phyloP scores from a whole-genome alignment of 2,888 invertebrate genomes.

The Diplazon laetatorius region DNA sequence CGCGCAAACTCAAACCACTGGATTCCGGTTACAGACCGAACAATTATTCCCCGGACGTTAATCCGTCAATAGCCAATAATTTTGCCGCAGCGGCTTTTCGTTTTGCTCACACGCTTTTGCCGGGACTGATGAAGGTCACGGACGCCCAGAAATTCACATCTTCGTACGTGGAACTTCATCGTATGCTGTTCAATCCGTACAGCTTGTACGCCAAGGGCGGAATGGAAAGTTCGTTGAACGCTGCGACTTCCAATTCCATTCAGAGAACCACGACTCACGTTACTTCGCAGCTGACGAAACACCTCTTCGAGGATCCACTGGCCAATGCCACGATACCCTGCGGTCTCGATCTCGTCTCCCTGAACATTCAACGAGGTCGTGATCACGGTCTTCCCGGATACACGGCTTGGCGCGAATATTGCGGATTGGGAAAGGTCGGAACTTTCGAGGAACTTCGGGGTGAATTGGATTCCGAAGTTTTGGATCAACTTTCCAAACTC shows the following conservation, averaged over 20 bases:
- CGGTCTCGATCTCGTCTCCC: conserved; percentile 92
- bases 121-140: conserved; percentile 89
- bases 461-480: conserved; percentile 87
- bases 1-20: conserved; percentile 82
- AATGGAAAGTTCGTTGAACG: conserved; percentile 86
- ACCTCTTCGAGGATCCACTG: conserved; percentile 86
- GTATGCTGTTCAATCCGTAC: conserved; percentile 92
- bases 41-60: conserved; percentile 86
- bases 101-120: conserved; percentile 94
- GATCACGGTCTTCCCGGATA: conserved; percentile 94
- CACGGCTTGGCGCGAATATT: conserved; percentile 89
- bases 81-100: conserved; percentile 94
- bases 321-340: conserved; percentile 83
- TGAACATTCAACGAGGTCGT: conserved; percentile 94
- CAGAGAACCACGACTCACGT: conserved; percentile 80
- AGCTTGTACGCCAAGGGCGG: conserved; percentile 86
- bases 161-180: conserved; percentile 88
- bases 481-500: conserved; percentile 86
- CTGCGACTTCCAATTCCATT: conserved; percentile 83
- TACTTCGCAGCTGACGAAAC: conserved; percentile 86
- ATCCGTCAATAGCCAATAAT: conserved; percentile 92
- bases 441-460: conserved; percentile 87
- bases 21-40: conserved; percentile 83
- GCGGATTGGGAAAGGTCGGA: conserved; percentile 86
- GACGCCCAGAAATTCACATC: conserved; percentile 84